Evolutionary conservation across 1,140 invertebrate species (phyloP), one percentile per base, ranked within the genome.

Genomic region (Sarcophaga peregrina): DNA sequence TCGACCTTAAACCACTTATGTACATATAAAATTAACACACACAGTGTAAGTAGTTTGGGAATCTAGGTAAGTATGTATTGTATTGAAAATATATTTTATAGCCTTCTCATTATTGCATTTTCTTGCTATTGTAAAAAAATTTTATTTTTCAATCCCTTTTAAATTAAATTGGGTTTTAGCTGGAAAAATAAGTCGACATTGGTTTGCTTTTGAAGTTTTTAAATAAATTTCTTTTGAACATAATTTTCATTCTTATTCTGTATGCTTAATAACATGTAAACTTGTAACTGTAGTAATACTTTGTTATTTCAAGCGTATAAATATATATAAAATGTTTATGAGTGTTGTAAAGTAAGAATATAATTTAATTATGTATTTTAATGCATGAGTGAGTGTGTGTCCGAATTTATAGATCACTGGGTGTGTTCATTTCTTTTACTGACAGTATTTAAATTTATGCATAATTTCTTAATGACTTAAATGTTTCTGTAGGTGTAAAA

Each of bases 201-300:
- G 50, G 54, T 58, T n/a, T 58, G 13, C n/a, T 58, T 58, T 58
- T 15, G 11, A 58, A 58, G 15, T 8, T n/a, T 58, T 58, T 58
- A 58, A 58, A 58, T 58, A 15, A 58, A n/a, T 37, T 37, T 37
- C 25, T 58, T 58, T 58, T 58, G 54, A 58, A 58, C 54, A 58
- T 58, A 58, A 58, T 58, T 58, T 13, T n/a, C 54, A 58, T 58
- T 58, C 13, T 58, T 58, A 13, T 37, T n/a, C 11, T 58, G n/a
- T n/a, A 58, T n/a, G n/a, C 15, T 15, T 58, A 58, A 7, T 58
- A n/a, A 58, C 54, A 52, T 58, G 54, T n/a, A 58, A 58, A 58
- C 54, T 58, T 58, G 54, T 58, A 58, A 58, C 52, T 58, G 52
- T 58, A 58, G 54, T 58, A 58, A 58, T 58, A 58, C 54, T 58